Evolutionary conservation across 2,888 invertebrate species (phyloP), one percentile per base, ranked within the genome.

Genomic region (Ceratothoa steindachneri): DNA sequence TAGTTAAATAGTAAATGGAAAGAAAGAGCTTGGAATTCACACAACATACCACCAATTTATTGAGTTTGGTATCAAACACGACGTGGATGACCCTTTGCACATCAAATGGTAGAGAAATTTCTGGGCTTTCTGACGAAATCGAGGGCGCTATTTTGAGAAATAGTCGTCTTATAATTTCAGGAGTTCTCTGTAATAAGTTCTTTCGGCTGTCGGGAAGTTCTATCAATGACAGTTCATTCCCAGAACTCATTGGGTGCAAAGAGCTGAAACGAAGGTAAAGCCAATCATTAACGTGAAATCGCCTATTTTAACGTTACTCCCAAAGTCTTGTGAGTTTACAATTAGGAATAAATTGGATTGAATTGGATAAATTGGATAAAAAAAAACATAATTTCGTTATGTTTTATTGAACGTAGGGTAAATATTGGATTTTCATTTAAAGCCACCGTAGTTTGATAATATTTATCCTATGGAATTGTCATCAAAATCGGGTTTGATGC

Each of bases 111-210:
- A 55, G 55, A 60, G 60, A 60, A 60, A 60, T 60, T 41, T 41
- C 15, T 41, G 41, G 5, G 5, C 7, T 41, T 41, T 5, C 15
- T 41, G 41, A 41, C 15, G 41, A 41, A 9, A 15, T 9, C 15
- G 60, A n/a, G n/a, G 60, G 24, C 60, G n/a, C 24, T 24, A 60
- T 60, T 24, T 60, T 60, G 60, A 60, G 24, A 60, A 60, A 60
- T 1, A 24, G n/a, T 60, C 60, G 60, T 3, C 60, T n/a, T 1
- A 60, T 12, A 15, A 60, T 22, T 3, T 7, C 60, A 1, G 60
- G 60, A 1, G 60, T 60, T 60, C 24, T 60, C 24, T 60, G 24
- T 2, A 60, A 60, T 22, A 60, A 15, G n/a, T 60, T 60, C 24
- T 24, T 24, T 41, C 15, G 5, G 5, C 5, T 41, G 5, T 41